These are phyloP conservation scores for Galbula dea DNA, from an alignment of 2,113 vertebrate genomes.

Conservation along the genomic window DNA sequence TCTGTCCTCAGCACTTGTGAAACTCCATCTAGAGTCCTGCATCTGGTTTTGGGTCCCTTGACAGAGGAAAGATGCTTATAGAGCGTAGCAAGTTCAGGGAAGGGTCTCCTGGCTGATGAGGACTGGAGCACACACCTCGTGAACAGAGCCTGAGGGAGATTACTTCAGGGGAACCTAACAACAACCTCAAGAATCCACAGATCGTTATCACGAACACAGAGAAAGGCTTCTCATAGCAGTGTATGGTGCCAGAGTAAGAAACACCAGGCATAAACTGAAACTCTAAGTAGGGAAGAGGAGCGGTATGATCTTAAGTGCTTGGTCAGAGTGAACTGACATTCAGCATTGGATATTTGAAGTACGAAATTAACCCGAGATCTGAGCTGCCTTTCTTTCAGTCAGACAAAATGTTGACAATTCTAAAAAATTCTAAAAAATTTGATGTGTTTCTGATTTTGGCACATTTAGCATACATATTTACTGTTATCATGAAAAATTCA, in stretches of 20 bases:
- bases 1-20: not conserved
- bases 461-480: not conserved
- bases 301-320: not conserved
- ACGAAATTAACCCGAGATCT: not conserved
- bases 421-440: not conserved
- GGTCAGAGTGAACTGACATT: not conserved
- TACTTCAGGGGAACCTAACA: not conserved
- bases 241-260: not conserved
- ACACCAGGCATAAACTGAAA: not conserved
- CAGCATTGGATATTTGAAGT: not conserved
- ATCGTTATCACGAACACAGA: not conserved
- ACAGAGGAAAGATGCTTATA: not conserved
- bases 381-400: not conserved
- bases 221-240: not conserved
- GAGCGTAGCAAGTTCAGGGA: not conserved
- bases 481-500: not conserved
- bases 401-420: not conserved
- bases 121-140: accelerated
- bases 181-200: not conserved
- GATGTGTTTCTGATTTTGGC: not conserved
- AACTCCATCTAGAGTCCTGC: not conserved
- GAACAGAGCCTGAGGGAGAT: not conserved
- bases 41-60: not conserved
- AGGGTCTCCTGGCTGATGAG: not conserved
- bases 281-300: not conserved